A percentile compares a stretch with the other conserved stretches of the same genome.
These are phyloP conservation scores for Parus major DNA, from an alignment of 2,113 vertebrate species.

Conservation along the genomic window DNA sequence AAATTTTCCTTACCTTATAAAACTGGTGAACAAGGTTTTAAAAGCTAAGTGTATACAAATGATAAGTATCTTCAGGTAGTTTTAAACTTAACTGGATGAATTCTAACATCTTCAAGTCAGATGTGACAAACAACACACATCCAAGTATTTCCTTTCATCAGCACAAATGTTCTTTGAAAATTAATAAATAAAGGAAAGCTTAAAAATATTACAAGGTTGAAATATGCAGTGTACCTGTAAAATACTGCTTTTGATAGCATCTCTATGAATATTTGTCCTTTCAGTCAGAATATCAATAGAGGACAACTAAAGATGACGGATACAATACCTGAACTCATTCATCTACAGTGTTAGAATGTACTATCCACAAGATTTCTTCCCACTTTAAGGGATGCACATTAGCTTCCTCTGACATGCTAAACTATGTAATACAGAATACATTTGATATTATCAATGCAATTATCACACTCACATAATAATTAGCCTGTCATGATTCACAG, in stretches of 20 bases:
- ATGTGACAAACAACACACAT: neutral
- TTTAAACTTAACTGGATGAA: neutral
- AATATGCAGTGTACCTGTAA: neutral
- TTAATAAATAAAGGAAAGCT: neutral
- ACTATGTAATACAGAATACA: constrained; percentile 38
- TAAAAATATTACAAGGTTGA: neutral
- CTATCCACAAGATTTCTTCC: neutral
- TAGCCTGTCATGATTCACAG: constrained; percentile 2
- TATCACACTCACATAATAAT: constrained; percentile 18
- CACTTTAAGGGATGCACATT: constrained; percentile 7
- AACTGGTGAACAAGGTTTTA: neutral
- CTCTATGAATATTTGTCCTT: neutral
- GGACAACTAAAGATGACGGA: constrained; percentile 20
- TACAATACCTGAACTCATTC: constrained; percentile 8
- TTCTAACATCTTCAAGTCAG: neutral
- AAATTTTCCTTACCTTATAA: neutral
- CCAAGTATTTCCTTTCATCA: neutral
- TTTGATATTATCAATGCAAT: constrained; percentile 61
- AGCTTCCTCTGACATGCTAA: constrained; percentile 45
- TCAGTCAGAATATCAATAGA: neutral
- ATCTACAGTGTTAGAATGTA: constrained; percentile 2
- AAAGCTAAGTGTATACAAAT: neutral
- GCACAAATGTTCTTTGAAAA: neutral
- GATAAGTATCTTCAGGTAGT: neutral
- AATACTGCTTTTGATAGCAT: constrained; percentile 6